Evolutionary conservation across 2,113 vertebrate genomes (phyloP).

Genomic region (Alouatta palliata): DNA sequence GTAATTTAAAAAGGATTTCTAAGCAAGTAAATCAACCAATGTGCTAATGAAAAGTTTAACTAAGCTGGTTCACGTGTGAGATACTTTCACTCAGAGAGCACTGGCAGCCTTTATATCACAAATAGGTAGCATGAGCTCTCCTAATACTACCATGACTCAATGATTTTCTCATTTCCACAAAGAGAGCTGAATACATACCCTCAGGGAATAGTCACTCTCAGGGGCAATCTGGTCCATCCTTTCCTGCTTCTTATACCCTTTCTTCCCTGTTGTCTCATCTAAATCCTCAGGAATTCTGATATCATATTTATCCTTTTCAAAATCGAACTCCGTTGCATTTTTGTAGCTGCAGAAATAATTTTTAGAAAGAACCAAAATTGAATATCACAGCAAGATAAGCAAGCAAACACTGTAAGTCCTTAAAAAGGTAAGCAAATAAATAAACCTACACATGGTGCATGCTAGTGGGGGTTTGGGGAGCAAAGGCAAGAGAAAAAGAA

Average conservation of each 20-base stretch:
- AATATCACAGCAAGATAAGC: constrained; percentile 28
- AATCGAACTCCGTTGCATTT: constrained; percentile 92
- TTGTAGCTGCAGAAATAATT: constrained; percentile 85
- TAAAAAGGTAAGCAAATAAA: not conserved
- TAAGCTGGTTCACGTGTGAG: not conserved
- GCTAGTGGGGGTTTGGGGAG: not conserved
- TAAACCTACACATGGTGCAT: accelerated
- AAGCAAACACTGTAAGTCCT: not conserved
- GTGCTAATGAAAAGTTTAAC: not conserved
- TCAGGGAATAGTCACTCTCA: constrained; percentile 89
- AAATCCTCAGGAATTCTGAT: constrained; percentile 93
- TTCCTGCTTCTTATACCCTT: constrained; percentile 86
- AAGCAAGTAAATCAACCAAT: not conserved
- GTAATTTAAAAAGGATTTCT: not conserved
- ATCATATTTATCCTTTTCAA: constrained; percentile 91
- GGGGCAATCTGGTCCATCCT: constrained; percentile 86
- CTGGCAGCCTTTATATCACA: not conserved
- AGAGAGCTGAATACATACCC: constrained; percentile 78
- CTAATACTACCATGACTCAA: not conserved
- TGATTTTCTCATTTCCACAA: not conserved
- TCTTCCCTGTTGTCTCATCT: constrained; percentile 82
- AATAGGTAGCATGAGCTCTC: not conserved
- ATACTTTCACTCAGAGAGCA: not conserved
- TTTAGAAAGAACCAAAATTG: constrained; percentile 50
- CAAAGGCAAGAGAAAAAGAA: not conserved